A percentile compares a stretch with the other conserved stretches of the same genome.
phyloP scores from a whole-genome alignment of 2,113 vertebrate species.

The Progne subis region DNA sequence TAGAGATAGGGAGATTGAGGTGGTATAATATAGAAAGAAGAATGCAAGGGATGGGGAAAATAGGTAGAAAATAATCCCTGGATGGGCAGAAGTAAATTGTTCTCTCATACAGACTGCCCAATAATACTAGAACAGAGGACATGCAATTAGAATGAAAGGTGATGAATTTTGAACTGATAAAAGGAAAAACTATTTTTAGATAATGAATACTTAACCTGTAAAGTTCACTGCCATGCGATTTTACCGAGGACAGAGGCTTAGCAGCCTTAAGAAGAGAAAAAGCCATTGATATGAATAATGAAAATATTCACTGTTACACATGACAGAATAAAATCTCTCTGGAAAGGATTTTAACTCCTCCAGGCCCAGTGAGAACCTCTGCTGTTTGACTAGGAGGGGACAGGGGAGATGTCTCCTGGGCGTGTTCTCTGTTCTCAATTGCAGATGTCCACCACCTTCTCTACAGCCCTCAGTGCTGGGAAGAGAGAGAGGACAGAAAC shows the following conservation, averaged over 20 bases:
- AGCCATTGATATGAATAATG: conserved; percentile 40
- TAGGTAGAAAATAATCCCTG: neutral
- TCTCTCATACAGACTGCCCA: neutral
- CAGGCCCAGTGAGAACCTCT: neutral
- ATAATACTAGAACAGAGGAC: neutral
- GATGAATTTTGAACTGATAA: conserved; percentile 30
- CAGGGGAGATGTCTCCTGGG: neutral
- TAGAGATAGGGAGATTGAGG: neutral
- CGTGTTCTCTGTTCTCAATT: neutral
- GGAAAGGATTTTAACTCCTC: conserved; percentile 23
- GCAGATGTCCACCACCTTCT: neutral
- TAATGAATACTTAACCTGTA: conserved; percentile 56
- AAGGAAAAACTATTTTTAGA: conserved; percentile 36
- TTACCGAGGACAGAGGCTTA: neutral
- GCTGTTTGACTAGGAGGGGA: neutral
- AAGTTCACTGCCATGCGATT: conserved; percentile 12
- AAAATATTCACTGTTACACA: neutral
- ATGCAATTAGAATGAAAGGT: neutral
- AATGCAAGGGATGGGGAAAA: neutral
- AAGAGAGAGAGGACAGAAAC: neutral
- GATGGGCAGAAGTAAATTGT: neutral
- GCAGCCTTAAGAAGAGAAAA: conserved; percentile 34
- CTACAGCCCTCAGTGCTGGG: neutral
- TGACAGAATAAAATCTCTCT: conserved; percentile 37
- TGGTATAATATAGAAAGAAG: neutral